Conservation (phyloP, 2,113 vertebrate genomes). For the Dolichallabes microphthalmus region DNA sequence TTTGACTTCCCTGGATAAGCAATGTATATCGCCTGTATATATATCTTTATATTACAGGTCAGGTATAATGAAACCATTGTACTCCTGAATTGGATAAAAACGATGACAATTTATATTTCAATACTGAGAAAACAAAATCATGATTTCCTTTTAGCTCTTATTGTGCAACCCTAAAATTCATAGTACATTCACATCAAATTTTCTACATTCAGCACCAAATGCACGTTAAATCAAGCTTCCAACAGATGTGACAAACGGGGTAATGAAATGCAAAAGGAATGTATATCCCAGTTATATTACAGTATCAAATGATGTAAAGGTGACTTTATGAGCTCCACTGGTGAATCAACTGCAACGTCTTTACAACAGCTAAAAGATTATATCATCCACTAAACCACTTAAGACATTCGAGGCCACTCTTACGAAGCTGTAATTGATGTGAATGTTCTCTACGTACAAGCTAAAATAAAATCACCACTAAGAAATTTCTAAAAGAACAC, state of each 20-base stretch:
- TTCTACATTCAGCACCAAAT: background rate
- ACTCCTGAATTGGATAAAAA: background rate
- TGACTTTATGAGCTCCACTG: background rate
- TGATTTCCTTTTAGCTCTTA: background rate
- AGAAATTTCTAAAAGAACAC: background rate
- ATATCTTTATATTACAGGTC: too few relatives aligned
- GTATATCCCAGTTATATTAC: background rate
- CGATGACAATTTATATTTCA: background rate
- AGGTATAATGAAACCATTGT: background rate
- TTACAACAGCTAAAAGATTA: slow-evolving; percentile 5
- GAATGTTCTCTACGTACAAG: background rate
- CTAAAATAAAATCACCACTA: background rate
- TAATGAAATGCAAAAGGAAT: background rate
- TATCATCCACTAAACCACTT: slow-evolving; percentile 22
- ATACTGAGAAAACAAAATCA: background rate
- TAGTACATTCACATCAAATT: background rate
- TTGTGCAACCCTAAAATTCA: background rate
- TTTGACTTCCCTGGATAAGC: background rate
- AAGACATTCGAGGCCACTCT: background rate
- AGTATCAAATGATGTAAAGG: background rate
- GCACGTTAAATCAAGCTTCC: slow-evolving; percentile 1
- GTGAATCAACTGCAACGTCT: slow-evolving; percentile 4
- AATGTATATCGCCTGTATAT: background rate
- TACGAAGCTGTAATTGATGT: background rate
- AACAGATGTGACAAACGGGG: background rate